Percentiles rank a stretch among this genome's conserved stretches.
These are phyloP conservation scores for Cygnus atratus DNA, from an alignment of 2,113 vertebrate species.

Conservation along the genomic window DNA sequence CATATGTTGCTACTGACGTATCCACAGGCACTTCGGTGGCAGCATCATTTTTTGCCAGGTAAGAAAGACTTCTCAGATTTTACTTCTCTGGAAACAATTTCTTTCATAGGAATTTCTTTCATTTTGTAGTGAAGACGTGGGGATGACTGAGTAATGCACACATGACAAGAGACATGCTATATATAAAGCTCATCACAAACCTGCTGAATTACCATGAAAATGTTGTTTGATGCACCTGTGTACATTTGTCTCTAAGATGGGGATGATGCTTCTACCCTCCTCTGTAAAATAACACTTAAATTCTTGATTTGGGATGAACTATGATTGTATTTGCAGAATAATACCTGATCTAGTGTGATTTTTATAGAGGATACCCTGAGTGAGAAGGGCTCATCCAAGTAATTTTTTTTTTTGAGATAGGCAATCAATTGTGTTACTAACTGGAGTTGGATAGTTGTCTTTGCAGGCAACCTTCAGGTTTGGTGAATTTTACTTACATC, in stretches of 20 bases:
- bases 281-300: background rate
- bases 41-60: slow-evolving; percentile 97
- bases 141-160: background rate
- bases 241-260: background rate
- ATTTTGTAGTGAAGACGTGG: background rate
- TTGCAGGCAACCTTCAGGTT: background rate
- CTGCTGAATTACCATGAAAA: background rate
- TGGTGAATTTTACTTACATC: background rate
- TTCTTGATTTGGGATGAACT: background rate
- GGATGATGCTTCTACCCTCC: background rate
- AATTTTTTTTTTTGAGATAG: background rate
- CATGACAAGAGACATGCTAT: background rate
- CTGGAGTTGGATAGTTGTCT: background rate
- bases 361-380: background rate
- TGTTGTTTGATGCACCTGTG: background rate
- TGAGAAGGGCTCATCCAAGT: background rate
- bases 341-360: background rate
- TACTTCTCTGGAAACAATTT: background rate
- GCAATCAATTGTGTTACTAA: background rate
- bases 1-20: slow-evolving; percentile 74
- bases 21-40: slow-evolving; percentile 88
- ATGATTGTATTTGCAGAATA: background rate
- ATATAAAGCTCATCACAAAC: background rate
- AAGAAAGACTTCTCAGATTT: slow-evolving; percentile 47
- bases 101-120: background rate